A percentile compares a stretch with the other conserved stretches of the same genome.
Conservation (phyloP, 2,797 vertebrate species). For the Pipistrellus nathusii region DNA sequence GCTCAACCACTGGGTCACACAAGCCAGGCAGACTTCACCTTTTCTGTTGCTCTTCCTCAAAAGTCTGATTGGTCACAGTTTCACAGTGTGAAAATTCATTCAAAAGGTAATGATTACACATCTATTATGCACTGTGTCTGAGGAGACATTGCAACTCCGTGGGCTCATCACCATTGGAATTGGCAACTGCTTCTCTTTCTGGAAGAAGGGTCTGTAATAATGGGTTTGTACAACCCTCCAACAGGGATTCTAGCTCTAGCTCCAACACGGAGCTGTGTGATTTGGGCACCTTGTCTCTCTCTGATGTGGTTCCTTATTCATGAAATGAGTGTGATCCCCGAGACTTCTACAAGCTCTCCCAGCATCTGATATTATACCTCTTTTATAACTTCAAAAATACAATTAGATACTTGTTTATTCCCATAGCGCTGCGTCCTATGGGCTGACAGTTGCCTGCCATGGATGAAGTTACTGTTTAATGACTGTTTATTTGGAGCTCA, state of each 20-base stretch:
- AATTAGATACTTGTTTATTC: constrained; percentile 56
- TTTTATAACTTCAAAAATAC: constrained; percentile 41
- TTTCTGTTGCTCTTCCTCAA: background rate
- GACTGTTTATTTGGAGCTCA: constrained; percentile 53
- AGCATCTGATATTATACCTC: background rate
- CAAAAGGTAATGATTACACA: background rate
- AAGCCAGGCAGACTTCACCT: background rate
- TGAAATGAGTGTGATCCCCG: background rate
- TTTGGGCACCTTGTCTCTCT: background rate
- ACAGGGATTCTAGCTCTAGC: background rate
- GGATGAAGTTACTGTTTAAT: constrained; percentile 72
- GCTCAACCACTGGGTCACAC: too few species aligned
- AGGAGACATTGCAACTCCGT: background rate
- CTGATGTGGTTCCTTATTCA: background rate
- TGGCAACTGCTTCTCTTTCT: background rate
- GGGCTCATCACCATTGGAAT: background rate
- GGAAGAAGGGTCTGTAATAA: background rate
- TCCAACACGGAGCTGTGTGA: background rate
- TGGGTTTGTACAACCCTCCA: background rate
- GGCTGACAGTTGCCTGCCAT: constrained; percentile 41
- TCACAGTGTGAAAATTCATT: background rate
- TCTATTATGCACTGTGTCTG: background rate
- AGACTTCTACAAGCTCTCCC: background rate
- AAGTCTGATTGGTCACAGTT: background rate
- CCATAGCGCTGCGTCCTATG: constrained; percentile 7